Base-by-base conservation (phyloP, 2,113 vertebrate genomes). In the Lanius collurio region DNA sequence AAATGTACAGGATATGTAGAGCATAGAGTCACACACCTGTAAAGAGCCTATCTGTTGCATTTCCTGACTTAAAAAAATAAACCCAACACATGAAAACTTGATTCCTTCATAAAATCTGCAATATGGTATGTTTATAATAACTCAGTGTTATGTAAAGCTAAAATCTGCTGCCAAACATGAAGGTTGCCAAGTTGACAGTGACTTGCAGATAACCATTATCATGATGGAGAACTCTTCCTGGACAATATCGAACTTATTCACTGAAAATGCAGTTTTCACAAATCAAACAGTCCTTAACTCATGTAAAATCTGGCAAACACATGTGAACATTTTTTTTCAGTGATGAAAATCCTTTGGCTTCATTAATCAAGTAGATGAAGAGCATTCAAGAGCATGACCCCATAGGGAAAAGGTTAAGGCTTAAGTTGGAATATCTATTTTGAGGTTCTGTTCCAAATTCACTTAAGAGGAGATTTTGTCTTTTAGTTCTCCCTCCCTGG, bases 241-340 rank as follows among this genome's bases (percentile, higher is more conserved):
- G 63, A 46, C 49, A 75, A 74, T 37, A 37, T 37, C 37, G 33
- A 87, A 91, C 3, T 5, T 64, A 49, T 3, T 73, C 75, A 53
- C 62, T 3, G 3, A 74, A 93, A 93, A 87, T 33, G 28, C 28
- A 88, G n/a, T 80, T 95, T 85, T 82, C 78, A 86, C 83, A 93
- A 94, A 90, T 90, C 90, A 92, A 96, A 95, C 37, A 83, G 69
- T 67, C 31, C 33, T 65, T 65, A 80, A 65, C 49, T 83, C 27
- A 76, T 53, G 55, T 60, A 18, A 96, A 93, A 90, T 73, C 46
- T 94, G 83, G 80, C 68, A 95, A 91, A 83, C 39, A 50, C 26
- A 63, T 74, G 68, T 73, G 67, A 93, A 88, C 41, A 10, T 80
- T 65, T 65, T 80, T 87, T 80, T 87, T 77, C 83, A 77, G 68